A percentile compares a stretch with the other conserved stretches of the same genome.
phyloP scores from a whole-genome alignment of 2,113 vertebrate genomes.

The Ursus arctos region DNA sequence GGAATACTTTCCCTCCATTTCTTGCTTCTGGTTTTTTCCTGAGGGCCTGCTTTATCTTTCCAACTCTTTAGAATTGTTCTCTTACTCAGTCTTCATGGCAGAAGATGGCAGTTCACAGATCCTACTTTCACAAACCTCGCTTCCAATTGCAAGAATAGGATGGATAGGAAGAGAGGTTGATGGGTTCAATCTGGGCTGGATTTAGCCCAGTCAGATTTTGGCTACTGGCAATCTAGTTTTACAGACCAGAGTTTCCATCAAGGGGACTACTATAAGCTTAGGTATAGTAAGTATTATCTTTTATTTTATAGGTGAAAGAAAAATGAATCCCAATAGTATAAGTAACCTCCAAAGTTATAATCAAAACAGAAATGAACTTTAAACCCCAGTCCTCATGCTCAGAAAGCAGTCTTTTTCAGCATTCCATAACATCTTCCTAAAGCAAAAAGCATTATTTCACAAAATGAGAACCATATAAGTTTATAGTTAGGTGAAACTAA shows the following conservation, averaged over 20 bases:
- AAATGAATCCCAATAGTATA: background rate
- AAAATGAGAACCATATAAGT: background rate
- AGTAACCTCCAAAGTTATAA: background rate
- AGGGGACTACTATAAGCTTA: background rate
- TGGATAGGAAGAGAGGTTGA: background rate
- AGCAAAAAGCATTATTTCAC: background rate
- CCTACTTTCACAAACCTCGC: background rate
- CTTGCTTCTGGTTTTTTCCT: background rate
- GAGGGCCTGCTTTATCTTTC: background rate
- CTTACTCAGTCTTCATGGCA: background rate
- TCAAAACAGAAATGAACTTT: background rate
- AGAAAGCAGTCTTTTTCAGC: background rate
- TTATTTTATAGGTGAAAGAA: conserved; percentile 14
- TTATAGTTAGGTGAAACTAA: background rate
- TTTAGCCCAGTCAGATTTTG: background rate
- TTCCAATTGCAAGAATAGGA: background rate
- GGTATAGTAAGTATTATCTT: background rate
- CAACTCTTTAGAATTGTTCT: background rate
- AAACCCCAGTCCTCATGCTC: background rate
- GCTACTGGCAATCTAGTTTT: background rate
- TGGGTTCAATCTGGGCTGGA: background rate
- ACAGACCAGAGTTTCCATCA: background rate
- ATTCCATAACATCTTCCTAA: background rate
- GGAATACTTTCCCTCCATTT: background rate
- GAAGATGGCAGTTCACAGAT: background rate